Evolutionary conservation across 2,888 invertebrate species (phyloP), one percentile per base, ranked within the genome.

Genomic region (Heliconius hortense): DNA sequence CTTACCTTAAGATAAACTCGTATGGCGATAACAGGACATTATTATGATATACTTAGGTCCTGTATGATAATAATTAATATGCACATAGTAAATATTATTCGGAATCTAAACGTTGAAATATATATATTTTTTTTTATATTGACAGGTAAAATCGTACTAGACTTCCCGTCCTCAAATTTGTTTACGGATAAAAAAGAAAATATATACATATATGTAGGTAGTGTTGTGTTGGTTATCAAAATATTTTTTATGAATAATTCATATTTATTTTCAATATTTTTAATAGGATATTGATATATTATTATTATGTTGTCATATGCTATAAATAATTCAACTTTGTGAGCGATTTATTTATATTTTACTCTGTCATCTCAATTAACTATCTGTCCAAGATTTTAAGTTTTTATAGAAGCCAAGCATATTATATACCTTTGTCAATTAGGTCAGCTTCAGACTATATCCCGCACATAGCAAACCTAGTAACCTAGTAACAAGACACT

Each of bases 61-160:
- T 39, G 18, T 66, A 24, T 8, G 7, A 66, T 66, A 66, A 43
- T 66, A 66, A 66, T 66, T 66, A 66, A 66, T 39, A 66, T 66
- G 66, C 66, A 66, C 66, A 66, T 66, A 39, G 15, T 66, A 66
- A 66, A 43, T 43, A 66, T 24, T 39, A 66, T 39, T 66, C 15
- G 24, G 66, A 66, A 66, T 66, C 39, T 1, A 24, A 66, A 66
- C 39, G 4, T 28, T 28, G 28, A 28, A 28, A 28, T 28, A 4
- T 4, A 4, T 4, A 28, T 28, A 28, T 2, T 28, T 15, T 39
- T 43, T 66, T 39, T 8, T 5, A 43, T 66, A 66, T 66, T 66
- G 43, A 66, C 66, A 43, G 4, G 24, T 66, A 39, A 43, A 66
- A 8, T 2, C 10, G 39, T 39, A 66, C 1, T 7, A 24, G 24